A percentile compares a stretch with the other conserved stretches of the same genome.
phyloP scores from a whole-genome alignment of 2,888 invertebrate genomes.

The Acholoe squamosa region DNA sequence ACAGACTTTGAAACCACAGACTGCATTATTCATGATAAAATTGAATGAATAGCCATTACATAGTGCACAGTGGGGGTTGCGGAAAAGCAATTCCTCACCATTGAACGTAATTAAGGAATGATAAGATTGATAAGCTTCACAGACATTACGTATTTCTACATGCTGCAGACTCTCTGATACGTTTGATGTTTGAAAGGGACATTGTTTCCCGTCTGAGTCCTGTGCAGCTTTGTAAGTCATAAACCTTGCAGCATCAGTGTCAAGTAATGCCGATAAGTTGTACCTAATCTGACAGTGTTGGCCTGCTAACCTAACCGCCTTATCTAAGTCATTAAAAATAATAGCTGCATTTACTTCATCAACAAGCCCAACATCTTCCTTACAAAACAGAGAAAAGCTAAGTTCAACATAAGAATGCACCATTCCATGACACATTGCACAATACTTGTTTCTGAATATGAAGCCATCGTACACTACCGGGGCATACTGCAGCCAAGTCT shows the following conservation, averaged over 20 bases:
- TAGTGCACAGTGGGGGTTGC: background rate
- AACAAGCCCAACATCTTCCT: background rate
- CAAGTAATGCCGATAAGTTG: background rate
- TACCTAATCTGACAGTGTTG: background rate
- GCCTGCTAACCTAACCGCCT: background rate
- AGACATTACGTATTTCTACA: background rate
- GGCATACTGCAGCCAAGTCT: background rate
- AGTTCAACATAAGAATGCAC: background rate
- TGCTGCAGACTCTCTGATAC: background rate
- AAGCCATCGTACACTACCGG: background rate
- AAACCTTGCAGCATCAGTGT: too few relatives aligned
- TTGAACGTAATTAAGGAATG: background rate
- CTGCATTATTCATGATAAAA: background rate
- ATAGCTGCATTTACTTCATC: background rate
- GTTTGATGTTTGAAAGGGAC: background rate
- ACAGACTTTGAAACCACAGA: background rate
- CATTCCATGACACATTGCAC: background rate
- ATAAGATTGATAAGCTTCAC: background rate
- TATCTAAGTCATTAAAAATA: background rate
- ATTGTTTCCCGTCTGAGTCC: background rate
- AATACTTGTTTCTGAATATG: constrained; percentile 9
- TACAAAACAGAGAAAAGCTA: background rate
- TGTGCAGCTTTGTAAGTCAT: background rate
- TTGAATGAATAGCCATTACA: background rate
- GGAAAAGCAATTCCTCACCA: background rate